Conservation (phyloP, 2,888 invertebrate species). For the Tolmerus cingulatus region DNA sequence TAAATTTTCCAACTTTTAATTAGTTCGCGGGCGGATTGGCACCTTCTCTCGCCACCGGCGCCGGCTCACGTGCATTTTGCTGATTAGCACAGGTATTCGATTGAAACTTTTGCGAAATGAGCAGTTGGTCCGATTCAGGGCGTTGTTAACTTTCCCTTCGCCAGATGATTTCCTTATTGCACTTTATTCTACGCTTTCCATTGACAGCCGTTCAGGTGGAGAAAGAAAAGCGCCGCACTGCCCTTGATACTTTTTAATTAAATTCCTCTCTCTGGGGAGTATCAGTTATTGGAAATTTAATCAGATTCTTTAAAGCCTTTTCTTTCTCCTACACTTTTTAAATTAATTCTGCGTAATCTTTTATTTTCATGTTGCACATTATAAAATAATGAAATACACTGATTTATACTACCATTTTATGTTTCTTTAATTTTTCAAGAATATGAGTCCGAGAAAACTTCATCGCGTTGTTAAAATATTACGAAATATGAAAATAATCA, state of each 20-base stretch:
- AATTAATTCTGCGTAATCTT: not conserved
- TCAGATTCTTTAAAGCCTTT: not conserved
- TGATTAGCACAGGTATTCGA: not conserved
- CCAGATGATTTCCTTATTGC: not conserved
- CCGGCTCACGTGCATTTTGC: not conserved
- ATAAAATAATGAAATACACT: no score
- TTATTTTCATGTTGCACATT: no score
- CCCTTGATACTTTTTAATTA: not conserved
- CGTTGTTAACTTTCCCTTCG: not conserved
- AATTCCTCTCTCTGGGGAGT: not conserved
- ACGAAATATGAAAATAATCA: no score
- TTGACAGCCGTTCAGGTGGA: not conserved
- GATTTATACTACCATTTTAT: no score
- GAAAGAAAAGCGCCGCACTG: not conserved
- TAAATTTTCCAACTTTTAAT: slow-evolving; percentile 14
- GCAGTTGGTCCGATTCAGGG: not conserved
- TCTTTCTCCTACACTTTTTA: not conserved
- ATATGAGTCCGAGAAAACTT: no score
- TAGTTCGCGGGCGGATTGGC: not conserved
- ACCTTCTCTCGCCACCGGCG: not conserved
- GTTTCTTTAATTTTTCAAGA: no score
- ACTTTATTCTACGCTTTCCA: not conserved
- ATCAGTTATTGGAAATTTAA: not conserved
- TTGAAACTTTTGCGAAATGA: not conserved
- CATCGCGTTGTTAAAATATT: no score